Evolutionary conservation across 2,888 invertebrate species (phyloP), one percentile per base, ranked within the genome.

Genomic region (Prenolepis imparis): DNA sequence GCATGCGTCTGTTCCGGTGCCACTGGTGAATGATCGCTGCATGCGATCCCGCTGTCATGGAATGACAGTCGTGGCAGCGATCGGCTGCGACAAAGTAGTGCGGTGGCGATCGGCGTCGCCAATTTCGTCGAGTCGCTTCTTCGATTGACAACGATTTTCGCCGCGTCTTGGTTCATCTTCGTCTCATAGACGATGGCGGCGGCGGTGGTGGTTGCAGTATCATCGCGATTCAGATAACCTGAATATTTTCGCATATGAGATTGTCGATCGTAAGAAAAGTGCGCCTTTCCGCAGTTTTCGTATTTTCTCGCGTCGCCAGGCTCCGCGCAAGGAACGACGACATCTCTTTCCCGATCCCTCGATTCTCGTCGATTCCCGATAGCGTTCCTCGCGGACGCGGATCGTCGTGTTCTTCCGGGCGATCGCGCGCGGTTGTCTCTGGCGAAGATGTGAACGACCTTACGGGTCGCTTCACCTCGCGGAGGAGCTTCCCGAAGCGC

Each of bases 31-130:
- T 93, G 91, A 32, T 91, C 91, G 72, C 93, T 92, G 75, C 94
- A 90, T 94, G 95, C 92, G 95, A 95, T 93, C 21, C 96, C 96
- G 84, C 96, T 96, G 91, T 96, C 96, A 87, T 95, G 95, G 12
- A 96, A 96, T 82, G 97, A 95, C 91, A 96, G 95, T 90, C 97
- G 96, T 86, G 97, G 97, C 91, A 97, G 95, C 77, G 97, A 97
- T 91, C 96, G 95, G 93, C 97, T 97, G 92, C 97, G 96, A 94
- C 96, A 96, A 89, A 97, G 96, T 24, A 70, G 3, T 1, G 84
- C 32, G 0, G 83, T 68, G 24, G 87, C 75, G 0, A 84, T 84
- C 3, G 74, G 70, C 44, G 63, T 78, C 57, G 61, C 12, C 21
- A 18, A 32, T 18, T 18, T 59, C 24, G 57, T 24, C 32, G 44